A percentile compares a stretch with the other conserved stretches of the same genome.
Evolutionary conservation across 2,797 vertebrate species (phyloP).

Genomic region (Phalloptychus januarius): DNA sequence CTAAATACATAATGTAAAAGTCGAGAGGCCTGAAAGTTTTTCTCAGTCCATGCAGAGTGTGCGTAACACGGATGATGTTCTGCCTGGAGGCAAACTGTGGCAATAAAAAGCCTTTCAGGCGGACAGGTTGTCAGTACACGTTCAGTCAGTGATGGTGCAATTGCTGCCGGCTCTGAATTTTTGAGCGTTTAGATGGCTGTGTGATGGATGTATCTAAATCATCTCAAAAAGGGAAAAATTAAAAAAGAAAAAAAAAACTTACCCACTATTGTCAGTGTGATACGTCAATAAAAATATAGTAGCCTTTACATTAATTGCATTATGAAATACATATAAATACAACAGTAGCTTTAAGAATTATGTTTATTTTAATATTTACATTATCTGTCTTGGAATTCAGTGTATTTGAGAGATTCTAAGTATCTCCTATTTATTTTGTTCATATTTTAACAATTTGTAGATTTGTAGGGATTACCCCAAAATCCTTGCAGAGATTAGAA

Average conservation of each 20-base stretch:
- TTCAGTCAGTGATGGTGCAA: constrained; percentile 70
- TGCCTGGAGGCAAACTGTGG: constrained; percentile 75
- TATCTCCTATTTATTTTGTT: not conserved
- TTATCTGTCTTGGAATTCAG: not conserved
- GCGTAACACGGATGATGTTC: constrained; percentile 74
- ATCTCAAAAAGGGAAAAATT: constrained; percentile 15
- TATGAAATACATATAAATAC: constrained; percentile 2
- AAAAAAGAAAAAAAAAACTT: not conserved
- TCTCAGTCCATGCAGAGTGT: constrained; percentile 52
- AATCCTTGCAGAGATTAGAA: not conserved
- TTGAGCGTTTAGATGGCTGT: constrained; percentile 36
- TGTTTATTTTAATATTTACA: not conserved
- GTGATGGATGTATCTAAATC: constrained; percentile 39
- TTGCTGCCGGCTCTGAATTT: constrained; percentile 55
- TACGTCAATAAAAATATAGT: not conserved
- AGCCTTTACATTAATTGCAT: not conserved
- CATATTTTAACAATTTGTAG: not conserved
- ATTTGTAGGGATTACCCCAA: not conserved
- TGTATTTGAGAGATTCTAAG: not conserved
- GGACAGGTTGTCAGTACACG: constrained; percentile 74
- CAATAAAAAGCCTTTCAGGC: constrained; percentile 79
- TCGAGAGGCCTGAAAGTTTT: constrained; percentile 58
- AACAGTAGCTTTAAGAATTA: not conserved
- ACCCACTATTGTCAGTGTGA: not conserved
- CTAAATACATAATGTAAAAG: constrained; percentile 77